These are phyloP conservation scores for Theristicus caerulescens DNA, from an alignment of 2,113 vertebrate species.

Conservation along the genomic window DNA sequence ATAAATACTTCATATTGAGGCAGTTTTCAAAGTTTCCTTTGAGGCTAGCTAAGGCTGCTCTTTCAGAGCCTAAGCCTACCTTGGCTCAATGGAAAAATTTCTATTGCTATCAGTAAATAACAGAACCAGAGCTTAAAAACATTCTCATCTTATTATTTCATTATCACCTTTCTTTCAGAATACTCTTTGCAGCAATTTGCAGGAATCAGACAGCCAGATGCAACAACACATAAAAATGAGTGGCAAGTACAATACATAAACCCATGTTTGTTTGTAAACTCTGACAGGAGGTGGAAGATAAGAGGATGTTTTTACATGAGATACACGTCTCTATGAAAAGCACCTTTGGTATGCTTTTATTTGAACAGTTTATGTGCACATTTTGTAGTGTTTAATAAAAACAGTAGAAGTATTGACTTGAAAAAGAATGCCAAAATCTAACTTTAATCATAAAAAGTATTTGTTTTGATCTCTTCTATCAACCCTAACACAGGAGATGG, in stretches of 20 bases:
- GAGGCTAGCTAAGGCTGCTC: not conserved
- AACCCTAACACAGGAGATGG: not conserved
- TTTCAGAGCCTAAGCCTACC: not conserved
- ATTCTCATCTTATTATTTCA: not conserved
- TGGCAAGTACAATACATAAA: not conserved
- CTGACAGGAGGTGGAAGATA: not conserved
- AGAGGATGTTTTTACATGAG: not conserved
- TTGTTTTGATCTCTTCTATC: not conserved
- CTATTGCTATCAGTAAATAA: not conserved
- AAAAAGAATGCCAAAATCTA: not conserved
- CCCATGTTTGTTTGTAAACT: not conserved
- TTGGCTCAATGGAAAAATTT: not conserved
- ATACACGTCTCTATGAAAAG: not conserved
- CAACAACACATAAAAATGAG: not conserved
- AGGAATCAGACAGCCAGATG: not conserved
- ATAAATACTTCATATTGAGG: not conserved
- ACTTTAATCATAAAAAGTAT: not conserved
- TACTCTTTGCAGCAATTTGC: not conserved
- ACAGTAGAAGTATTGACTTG: not conserved
- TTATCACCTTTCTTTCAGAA: not conserved
- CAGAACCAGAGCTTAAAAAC: not conserved
- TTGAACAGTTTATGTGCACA: not conserved
- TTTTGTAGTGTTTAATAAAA: not conserved
- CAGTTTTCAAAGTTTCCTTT: not conserved
- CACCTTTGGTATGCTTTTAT: not conserved